A percentile compares a stretch with the other conserved stretches of the same genome.
These are phyloP conservation scores for Helostoma temminkii DNA, from an alignment of 2,797 vertebrate genomes.

Conservation along the genomic window DNA sequence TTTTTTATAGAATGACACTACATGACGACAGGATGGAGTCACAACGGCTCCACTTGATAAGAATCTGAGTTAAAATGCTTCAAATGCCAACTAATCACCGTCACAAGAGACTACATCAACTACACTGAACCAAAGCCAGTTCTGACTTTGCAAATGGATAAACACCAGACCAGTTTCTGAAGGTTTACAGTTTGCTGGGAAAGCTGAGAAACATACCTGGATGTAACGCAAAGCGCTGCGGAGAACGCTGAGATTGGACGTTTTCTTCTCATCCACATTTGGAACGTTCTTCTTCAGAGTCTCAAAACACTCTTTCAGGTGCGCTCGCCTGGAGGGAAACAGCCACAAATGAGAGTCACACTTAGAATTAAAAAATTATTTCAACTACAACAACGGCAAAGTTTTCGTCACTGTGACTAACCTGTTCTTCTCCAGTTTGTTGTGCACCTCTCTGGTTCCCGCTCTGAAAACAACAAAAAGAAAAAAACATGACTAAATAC, in stretches of 20 bases:
- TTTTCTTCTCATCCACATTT: conserved; percentile 98
- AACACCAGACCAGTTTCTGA: neutral
- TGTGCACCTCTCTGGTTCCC: conserved; percentile 98
- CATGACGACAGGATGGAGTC: neutral
- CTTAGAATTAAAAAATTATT: neutral
- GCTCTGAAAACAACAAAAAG: conserved; percentile 90
- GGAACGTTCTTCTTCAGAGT: conserved; percentile 98
- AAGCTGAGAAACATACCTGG: conserved; percentile 85
- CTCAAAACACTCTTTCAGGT: conserved; percentile 99
- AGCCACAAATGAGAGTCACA: conserved; percentile 37
- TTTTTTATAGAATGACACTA: neutral
- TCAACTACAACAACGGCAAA: neutral
- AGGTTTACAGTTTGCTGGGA: neutral
- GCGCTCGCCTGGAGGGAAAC: conserved; percentile 86
- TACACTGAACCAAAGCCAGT: conserved; percentile 11
- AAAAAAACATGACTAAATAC: conserved; percentile 28
- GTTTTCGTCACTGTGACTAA: conserved; percentile 76
- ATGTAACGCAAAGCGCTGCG: conserved; percentile 97
- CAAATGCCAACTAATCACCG: conserved; percentile 5
- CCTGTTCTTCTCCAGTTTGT: conserved; percentile 99
- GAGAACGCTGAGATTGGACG: conserved; percentile 97
- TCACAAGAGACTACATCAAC: conserved; percentile 29
- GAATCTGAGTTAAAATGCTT: neutral
- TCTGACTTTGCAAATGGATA: conserved; percentile 8
- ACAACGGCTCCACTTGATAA: conserved; percentile 6